These are phyloP conservation scores for Cheilosia impressa DNA, from an alignment of 2,888 invertebrate species.

Conservation along the genomic window DNA sequence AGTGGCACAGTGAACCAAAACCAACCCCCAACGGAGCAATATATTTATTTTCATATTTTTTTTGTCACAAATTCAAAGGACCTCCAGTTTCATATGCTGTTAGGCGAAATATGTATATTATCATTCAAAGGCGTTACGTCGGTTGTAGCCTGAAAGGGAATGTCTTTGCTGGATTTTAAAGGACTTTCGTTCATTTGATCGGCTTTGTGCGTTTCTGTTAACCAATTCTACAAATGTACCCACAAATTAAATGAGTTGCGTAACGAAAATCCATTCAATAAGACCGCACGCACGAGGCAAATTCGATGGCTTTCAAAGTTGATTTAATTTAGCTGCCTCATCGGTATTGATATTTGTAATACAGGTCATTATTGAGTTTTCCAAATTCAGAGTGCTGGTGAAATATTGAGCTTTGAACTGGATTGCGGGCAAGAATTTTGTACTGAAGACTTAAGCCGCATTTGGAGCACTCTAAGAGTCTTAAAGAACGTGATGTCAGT, in stretches of 20 bases:
- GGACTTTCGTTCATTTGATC: conserved; percentile 30
- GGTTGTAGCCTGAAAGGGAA: conserved; percentile 7
- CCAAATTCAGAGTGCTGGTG: too few relatives aligned
- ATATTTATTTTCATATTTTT: conserved; percentile 6
- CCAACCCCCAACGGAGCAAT: conserved; percentile 10
- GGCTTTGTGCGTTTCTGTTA: conserved; percentile 28
- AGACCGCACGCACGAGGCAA: conserved; percentile 9
- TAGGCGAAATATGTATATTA: conserved; percentile 19
- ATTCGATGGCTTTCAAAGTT: conserved; percentile 39
- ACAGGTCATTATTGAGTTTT: too few relatives aligned
- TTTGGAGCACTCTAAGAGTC: too few relatives aligned
- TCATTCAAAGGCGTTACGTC: conserved; percentile 12
- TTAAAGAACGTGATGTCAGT: too few relatives aligned
- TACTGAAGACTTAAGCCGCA: too few relatives aligned
- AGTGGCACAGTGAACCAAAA: conserved; percentile 1
- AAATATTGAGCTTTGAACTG: too few relatives aligned
- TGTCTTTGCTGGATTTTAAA: conserved; percentile 12
- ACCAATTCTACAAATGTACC: too few relatives aligned
- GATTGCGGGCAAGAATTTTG: too few relatives aligned
- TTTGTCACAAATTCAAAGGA: conserved; percentile 33
- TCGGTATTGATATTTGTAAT: background rate
- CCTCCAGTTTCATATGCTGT: conserved; percentile 26
- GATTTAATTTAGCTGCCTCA: conserved; percentile 15
- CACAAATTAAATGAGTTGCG: conserved; percentile 37
- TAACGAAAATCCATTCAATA: conserved; percentile 30